Percentiles rank a stretch among this genome's conserved stretches.
phyloP scores from a whole-genome alignment of 2,797 vertebrate species.

The Sardinella longiceps region DNA sequence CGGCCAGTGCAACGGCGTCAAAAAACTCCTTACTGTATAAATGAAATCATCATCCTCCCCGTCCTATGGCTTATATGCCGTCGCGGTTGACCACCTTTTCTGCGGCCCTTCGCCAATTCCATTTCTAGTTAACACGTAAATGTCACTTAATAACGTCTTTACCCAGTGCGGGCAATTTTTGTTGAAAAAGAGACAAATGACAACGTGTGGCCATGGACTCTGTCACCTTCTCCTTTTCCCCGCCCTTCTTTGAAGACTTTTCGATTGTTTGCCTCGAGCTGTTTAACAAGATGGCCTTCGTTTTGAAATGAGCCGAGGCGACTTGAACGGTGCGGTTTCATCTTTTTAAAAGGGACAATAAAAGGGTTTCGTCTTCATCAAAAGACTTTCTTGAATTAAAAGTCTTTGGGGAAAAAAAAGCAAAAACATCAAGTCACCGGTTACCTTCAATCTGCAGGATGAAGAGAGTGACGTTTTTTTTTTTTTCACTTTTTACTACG shows the following conservation, averaged over 20 bases:
- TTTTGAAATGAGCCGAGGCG: background rate
- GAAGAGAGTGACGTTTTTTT: background rate
- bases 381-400: conserved; percentile 27
- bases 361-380: conserved; percentile 30
- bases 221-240: background rate
- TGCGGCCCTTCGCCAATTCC: background rate
- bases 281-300: conserved; percentile 8
- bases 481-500: conserved; percentile 28
- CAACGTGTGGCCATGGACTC: background rate
- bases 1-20: background rate
- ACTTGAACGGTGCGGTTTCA: background rate
- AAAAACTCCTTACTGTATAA: background rate
- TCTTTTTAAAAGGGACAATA: conserved; percentile 9
- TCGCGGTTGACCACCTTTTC: background rate
- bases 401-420: background rate
- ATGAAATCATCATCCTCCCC: conserved; percentile 7
- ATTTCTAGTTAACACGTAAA: conserved; percentile 11
- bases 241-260: background rate
- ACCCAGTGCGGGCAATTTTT: background rate
- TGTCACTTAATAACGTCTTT: background rate
- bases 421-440: conserved; percentile 51
- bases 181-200: background rate
- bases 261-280: background rate
- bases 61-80: background rate
- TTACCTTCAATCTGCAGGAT: conserved; percentile 40